A percentile compares a stretch with the other conserved stretches of the same genome.
Evolutionary conservation across 2,797 vertebrate genomes (phyloP).

Genomic region (Sternarchorhynchus goeldii): DNA sequence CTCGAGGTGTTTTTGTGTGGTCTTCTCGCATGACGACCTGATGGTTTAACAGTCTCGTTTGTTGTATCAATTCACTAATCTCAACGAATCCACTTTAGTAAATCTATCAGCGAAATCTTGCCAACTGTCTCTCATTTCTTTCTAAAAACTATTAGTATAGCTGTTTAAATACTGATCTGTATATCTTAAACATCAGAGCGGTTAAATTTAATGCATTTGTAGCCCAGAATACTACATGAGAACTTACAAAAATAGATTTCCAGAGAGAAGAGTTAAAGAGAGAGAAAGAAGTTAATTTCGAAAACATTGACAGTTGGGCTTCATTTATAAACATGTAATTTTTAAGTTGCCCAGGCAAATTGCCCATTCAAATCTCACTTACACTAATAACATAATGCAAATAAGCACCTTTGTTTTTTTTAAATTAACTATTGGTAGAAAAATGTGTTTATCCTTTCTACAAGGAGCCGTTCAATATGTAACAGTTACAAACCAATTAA

Average conservation of each 20-base stretch:
- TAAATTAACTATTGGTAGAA: too few relatives aligned
- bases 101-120: slow-evolving; percentile 34
- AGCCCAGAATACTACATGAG: too few relatives aligned
- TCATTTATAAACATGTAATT: neutral
- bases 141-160: slow-evolving; percentile 3
- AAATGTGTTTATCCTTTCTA: neutral
- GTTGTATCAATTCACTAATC: slow-evolving; percentile 72
- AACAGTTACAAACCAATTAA: slow-evolving; percentile 38
- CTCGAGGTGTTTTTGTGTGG: slow-evolving; percentile 53
- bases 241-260: too few relatives aligned
- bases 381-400: too few relatives aligned
- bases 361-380: too few relatives aligned
- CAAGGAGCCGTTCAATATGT: neutral
- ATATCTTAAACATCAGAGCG: neutral
- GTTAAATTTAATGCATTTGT: slow-evolving; percentile 8
- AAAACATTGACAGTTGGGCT: neutral
- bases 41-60: slow-evolving; percentile 58
- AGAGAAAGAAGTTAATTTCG: too few relatives aligned
- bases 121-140: neutral
- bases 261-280: too few relatives aligned
- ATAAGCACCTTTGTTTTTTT: too few relatives aligned
- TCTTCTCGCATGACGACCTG: slow-evolving; percentile 60
- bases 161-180: too few relatives aligned
- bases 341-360: neutral
- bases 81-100: slow-evolving; percentile 46